A percentile compares a stretch with the other conserved stretches of the same genome.
Evolutionary conservation across 37 sponge, comb jelly and placozoan genomes (phyloP).

Genomic region (Eunapius fragilis): DNA sequence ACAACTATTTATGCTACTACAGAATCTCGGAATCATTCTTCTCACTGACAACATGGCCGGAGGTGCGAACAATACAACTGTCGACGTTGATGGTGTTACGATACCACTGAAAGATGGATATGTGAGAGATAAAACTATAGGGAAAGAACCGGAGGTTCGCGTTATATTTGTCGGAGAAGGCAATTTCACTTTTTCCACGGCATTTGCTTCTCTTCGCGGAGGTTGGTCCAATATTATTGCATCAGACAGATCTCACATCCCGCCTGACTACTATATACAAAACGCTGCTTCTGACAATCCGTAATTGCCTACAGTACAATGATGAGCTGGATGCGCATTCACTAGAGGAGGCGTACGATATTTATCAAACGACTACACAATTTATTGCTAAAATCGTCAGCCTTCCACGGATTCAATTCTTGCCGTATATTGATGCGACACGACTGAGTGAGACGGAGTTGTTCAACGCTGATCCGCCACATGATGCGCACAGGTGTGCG

Average conservation of each 20-base stretch:
- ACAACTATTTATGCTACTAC: too few relatives aligned
- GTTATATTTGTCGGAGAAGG: background rate
- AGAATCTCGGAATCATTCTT: too few relatives aligned
- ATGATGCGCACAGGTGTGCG: background rate
- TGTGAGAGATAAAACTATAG: background rate
- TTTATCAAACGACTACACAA: background rate
- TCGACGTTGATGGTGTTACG: background rate
- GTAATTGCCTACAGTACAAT: background rate
- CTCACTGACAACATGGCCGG: background rate
- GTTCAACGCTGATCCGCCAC: background rate
- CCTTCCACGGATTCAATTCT: background rate
- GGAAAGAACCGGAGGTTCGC: background rate
- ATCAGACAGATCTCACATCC: background rate
- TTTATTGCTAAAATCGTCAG: background rate
- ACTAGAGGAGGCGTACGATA: background rate
- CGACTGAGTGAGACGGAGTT: background rate
- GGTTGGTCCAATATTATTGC: background rate
- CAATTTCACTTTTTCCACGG: background rate
- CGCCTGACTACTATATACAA: background rate
- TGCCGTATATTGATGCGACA: background rate
- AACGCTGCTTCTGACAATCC: background rate
- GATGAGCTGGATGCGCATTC: background rate
- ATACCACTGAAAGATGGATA: background rate
- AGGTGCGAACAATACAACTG: background rate
- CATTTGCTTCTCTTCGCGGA: background rate